A percentile compares a stretch with the other conserved stretches of the same genome.
These are phyloP conservation scores for Smittia aterrima DNA, from an alignment of 2,888 invertebrate species.

Conservation along the genomic window DNA sequence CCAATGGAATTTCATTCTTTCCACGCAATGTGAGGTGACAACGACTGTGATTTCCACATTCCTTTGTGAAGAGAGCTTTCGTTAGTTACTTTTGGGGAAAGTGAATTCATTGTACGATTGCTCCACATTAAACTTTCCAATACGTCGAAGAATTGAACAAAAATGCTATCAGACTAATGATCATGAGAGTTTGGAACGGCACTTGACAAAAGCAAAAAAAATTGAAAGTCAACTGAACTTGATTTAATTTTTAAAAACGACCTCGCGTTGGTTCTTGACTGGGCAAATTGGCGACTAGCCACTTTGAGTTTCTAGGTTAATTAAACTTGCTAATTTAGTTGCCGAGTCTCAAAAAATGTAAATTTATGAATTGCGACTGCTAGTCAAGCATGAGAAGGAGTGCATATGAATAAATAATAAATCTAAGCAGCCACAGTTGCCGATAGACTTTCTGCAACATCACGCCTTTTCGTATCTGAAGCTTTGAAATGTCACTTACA, in stretches of 20 bases:
- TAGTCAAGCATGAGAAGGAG: neutral
- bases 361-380: neutral
- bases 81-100: neutral
- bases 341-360: neutral
- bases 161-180: too few species aligned
- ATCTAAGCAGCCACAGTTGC: neutral
- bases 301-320: conserved; percentile 25
- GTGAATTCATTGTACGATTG: conserved; percentile 11
- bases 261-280: neutral
- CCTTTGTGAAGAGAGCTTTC: neutral
- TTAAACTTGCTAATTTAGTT: conserved; percentile 31
- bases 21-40: too few species aligned
- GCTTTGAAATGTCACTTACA: neutral
- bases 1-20: neutral
- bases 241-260: neutral
- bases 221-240: neutral
- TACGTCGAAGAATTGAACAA: too few species aligned
- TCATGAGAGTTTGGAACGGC: too few species aligned
- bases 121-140: neutral
- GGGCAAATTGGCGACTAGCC: neutral
- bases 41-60: too few species aligned
- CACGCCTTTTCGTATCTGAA: neutral
- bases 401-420: neutral
- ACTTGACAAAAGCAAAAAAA: neutral
- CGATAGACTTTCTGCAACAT: neutral